Conservation (phyloP, 2,888 invertebrate genomes). For the Bugulina stolonifera region DNA sequence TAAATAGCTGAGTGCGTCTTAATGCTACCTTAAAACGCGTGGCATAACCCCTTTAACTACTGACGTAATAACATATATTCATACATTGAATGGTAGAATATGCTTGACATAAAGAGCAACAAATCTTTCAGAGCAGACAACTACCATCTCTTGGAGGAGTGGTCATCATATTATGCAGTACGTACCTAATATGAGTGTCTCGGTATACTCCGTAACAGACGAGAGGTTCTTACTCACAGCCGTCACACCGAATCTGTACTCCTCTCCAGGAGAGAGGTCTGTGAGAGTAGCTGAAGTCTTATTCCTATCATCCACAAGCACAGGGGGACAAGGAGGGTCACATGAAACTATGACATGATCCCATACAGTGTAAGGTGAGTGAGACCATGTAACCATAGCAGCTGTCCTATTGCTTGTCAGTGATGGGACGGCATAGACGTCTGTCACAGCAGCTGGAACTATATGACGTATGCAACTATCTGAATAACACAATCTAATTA, state of each 20-base stretch:
- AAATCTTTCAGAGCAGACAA: too few relatives aligned
- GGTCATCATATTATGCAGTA: too few relatives aligned
- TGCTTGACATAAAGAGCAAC: too few relatives aligned
- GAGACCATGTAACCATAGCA: background rate
- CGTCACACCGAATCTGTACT: background rate
- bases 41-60: too few relatives aligned
- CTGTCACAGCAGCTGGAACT: background rate
- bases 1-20: too few relatives aligned
- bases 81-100: too few relatives aligned
- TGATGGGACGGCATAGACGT: background rate
- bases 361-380: background rate
- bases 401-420: background rate
- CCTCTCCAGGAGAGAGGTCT: background rate
- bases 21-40: too few relatives aligned
- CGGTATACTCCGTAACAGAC: too few relatives aligned
- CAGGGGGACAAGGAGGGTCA: background rate
- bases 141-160: too few relatives aligned
- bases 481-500: too few relatives aligned
- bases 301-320: background rate
- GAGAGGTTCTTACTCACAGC: background rate
- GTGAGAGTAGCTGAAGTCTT: background rate
- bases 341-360: background rate
- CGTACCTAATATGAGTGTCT: too few relatives aligned
- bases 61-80: too few relatives aligned
- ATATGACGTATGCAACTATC: background rate